Base-by-base conservation (phyloP, 2,113 vertebrate genomes). In the Lipophrys pholis region DNA sequence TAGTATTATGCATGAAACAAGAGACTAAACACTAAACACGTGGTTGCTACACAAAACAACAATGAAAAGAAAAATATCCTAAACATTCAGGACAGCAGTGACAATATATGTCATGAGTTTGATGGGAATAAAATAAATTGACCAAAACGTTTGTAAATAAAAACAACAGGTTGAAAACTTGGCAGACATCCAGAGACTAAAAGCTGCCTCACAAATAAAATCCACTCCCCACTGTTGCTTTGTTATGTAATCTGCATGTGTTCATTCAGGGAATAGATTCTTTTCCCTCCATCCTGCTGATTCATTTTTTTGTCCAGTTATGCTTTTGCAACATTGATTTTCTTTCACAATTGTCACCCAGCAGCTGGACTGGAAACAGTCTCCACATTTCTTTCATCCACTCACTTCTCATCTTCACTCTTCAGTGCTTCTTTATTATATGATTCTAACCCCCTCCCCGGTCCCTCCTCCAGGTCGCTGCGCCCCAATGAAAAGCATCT, bases 401-500 rank as follows among this genome's bases (percentile, higher is more conserved):
- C n/a, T 43, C 5, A 53, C 30, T 14, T 60, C 15, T 16, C 1
- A 1, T 51, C 11, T n/a, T 6, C 11, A 1, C 2, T 7, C n/a
- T 14, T 70, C 38, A 40, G 17, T 16, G 8, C 69, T 17, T 48
- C 10, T 11, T 12, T n/a, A 16, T 30, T 30, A 30, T 4, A 30
- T n/a, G n/a, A 30, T 30, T 2, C 21, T 60, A 43, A 14, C 46
- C 11, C 39, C 35, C 4, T 21, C 38, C 16, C 9, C n/a, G 1
- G 2, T 36, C 14, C 14, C 38, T 6, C 62, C 17, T 48, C 11
- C 80, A 98, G 97, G 97, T 80, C 97, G 95, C 87, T 96, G 97
- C 1, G 97, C 97, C 67, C 96, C 97, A 6, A 97, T 98, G 97
- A 97, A 98, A 92, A 98, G 97, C 93, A 98, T 98, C 90, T 98